Percentiles rank a stretch among this genome's conserved stretches.
Evolutionary conservation across 2,113 vertebrate species (phyloP).

Genomic region (Chionis minor): DNA sequence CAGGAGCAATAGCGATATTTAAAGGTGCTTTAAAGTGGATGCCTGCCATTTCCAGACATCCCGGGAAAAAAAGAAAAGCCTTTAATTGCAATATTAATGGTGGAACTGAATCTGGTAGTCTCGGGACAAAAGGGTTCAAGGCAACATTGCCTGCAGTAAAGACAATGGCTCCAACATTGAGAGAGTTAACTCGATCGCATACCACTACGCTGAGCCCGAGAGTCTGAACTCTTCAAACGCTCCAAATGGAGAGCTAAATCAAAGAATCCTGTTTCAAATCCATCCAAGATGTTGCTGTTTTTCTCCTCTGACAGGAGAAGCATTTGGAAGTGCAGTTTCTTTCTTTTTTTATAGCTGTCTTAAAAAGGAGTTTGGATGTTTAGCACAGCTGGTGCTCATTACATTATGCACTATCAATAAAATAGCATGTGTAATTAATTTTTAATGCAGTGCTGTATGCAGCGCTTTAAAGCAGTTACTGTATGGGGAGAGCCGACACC

Average conservation of each 20-base stretch:
- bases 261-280: conserved; percentile 83
- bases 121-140: conserved; percentile 41
- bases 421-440: conserved; percentile 95
- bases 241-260: conserved; percentile 79
- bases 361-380: conserved; percentile 90
- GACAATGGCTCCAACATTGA: conserved; percentile 50
- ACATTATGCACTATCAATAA: conserved; percentile 91
- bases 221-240: conserved; percentile 73
- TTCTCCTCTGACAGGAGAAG: conserved; percentile 80
- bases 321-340: conserved; percentile 82
- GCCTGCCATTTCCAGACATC: conserved; percentile 38
- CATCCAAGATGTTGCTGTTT: conserved; percentile 81
- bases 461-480: conserved; percentile 81
- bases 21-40: conserved; percentile 58
- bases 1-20: conserved; percentile 26
- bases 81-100: not conserved
- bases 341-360: conserved; percentile 88
- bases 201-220: conserved; percentile 43
- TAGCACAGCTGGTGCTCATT: conserved; percentile 91
- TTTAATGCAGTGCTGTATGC: conserved; percentile 85
- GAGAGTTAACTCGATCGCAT: conserved; percentile 60
- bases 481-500: conserved; percentile 67
- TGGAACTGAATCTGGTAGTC: not conserved
- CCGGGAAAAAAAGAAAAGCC: not conserved
- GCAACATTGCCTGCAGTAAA: not conserved